Evolutionary conservation across 2,888 invertebrate genomes (phyloP).

Genomic region (Caenorhabditis imperialis): DNA sequence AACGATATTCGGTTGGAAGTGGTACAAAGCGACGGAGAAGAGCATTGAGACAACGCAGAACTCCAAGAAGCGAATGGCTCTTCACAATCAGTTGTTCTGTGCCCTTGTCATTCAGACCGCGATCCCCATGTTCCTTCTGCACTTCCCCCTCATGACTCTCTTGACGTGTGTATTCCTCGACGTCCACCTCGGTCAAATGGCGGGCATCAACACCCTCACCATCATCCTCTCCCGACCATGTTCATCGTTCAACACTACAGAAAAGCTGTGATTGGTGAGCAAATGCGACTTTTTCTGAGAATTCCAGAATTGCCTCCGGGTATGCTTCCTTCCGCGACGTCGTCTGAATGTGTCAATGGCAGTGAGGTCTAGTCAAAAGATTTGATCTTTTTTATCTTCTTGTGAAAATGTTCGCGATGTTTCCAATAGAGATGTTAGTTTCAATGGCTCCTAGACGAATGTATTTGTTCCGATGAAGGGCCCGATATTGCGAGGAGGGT

Average conservation of each 20-base stretch:
- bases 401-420: too few relatives aligned
- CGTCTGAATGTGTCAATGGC: too few relatives aligned
- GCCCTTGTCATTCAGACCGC: too few relatives aligned
- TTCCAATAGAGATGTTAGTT: too few relatives aligned
- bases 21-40: neutral
- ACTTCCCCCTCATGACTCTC: conserved; percentile 13
- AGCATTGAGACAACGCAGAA: neutral
- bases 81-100: conserved; percentile 24
- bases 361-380: too few relatives aligned
- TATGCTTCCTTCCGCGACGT: too few relatives aligned
- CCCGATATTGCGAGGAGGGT: too few relatives aligned
- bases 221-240: conserved; percentile 18
- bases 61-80: neutral
- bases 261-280: conserved; percentile 5
- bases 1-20: conserved; percentile 5
- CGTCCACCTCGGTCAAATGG: conserved; percentile 10
- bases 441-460: too few relatives aligned
- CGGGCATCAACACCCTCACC: conserved; percentile 17
- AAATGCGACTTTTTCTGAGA: too few relatives aligned
- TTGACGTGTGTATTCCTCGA: conserved; percentile 7
- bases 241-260: conserved; percentile 16
- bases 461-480: too few relatives aligned
- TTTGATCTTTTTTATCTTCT: too few relatives aligned
- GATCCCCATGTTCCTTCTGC: conserved; percentile 16
- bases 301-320: too few relatives aligned